These are phyloP conservation scores for Coryphaenoides rupestris DNA, from an alignment of 2,113 vertebrate species.

Conservation along the genomic window DNA sequence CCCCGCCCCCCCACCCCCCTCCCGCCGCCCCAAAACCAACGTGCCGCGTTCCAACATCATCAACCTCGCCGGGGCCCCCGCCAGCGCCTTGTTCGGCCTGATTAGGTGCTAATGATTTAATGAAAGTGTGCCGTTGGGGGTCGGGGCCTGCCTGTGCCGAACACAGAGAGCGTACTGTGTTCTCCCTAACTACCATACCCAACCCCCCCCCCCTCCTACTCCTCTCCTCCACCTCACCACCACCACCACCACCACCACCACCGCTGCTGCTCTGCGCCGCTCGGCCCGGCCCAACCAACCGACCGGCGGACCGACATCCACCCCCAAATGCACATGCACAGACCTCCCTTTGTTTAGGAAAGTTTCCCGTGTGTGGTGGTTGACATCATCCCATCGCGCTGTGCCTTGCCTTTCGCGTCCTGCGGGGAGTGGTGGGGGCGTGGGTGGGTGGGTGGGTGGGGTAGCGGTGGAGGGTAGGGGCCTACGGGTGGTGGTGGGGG, in stretches of 20 bases:
- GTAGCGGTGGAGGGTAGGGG: background rate
- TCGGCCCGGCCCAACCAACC: too few relatives aligned
- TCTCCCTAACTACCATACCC: conserved; percentile 36
- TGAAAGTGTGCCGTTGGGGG: conserved; percentile 46
- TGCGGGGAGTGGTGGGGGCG: background rate
- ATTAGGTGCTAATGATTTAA: conserved; percentile 71
- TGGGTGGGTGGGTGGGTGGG: too few relatives aligned
- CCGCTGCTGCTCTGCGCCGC: too few relatives aligned
- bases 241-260: conserved; percentile 4
- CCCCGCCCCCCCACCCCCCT: background rate
- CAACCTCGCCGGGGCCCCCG: conserved; percentile 33
- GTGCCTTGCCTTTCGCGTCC: conserved; percentile 35
- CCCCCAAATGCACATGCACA: conserved; percentile 60
- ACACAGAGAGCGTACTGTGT: conserved; percentile 51
- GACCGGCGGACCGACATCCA: conserved; percentile 49
- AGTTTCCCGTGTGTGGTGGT: conserved; percentile 61
- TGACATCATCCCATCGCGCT: conserved; percentile 75
- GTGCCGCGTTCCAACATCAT: background rate
- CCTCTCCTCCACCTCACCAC: conserved; percentile 18
- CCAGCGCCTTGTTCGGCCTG: conserved; percentile 39
- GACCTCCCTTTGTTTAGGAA: conserved; percentile 76
- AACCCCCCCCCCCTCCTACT: conserved; percentile 21
- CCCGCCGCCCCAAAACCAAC: background rate
- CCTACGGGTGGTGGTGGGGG: background rate
- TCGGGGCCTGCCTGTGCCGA: conserved; percentile 32